Evolutionary conservation across 2,113 vertebrate genomes (phyloP), one percentile per base, ranked within the genome.

Genomic region (Elephas maximus): DNA sequence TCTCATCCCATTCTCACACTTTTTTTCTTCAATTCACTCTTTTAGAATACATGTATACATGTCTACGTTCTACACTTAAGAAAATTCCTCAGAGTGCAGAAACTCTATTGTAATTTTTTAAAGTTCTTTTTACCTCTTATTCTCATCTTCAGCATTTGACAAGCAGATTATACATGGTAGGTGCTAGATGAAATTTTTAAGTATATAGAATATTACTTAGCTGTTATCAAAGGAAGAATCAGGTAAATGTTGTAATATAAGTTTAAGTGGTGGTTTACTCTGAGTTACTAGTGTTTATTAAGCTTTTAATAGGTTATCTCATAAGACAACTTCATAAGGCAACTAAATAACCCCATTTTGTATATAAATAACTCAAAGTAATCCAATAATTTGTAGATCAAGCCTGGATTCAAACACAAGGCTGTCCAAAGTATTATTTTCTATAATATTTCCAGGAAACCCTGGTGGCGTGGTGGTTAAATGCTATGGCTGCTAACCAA

Each of bases 251-350:
- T 33, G 53, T 69, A 62, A 74, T 12, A 79, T 37, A 93, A 82
- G 65, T 57, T 69, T 74, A 51, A 93, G 78, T 4, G 84, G 93
- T 91, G 84, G 93, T 91, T 91, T 93, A 11, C 21, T 67, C 3
- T 79, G n/a, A 85, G 28, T 84, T 33, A 80, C 15, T 53, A 85
- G 18, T 60, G 17, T 41, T 73, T 91, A 63, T 81, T 91, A 76
- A 53, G 3, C 5, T 85, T 91, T 45, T 69, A 37, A 30, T 41
- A 5, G n/a, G 2, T 83, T 74, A 11, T 44, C 44, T 51, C 45
- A 79, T 28, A 87, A 74, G 18, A 17, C 30, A 95, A 44, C 37
- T 21, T 80, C 53, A 74, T 9, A 48, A 73, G 15, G n/a, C 8
- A 87, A 65, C 37, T 74, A 87, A 88, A 45, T 53, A 74, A 41